Evolutionary conservation across 1,140 invertebrate genomes (phyloP).

Genomic region (Neodiprion virginianus): DNA sequence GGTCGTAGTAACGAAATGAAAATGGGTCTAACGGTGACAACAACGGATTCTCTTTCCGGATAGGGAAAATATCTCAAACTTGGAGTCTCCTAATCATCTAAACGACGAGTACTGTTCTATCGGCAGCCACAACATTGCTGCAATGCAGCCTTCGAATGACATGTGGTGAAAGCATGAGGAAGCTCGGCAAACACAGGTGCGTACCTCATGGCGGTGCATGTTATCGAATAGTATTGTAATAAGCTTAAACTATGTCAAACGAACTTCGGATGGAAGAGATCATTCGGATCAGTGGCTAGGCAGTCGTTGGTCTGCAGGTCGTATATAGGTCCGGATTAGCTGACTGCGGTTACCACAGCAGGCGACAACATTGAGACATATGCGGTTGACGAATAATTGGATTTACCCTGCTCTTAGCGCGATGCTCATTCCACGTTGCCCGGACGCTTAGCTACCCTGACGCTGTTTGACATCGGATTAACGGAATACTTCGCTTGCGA

Average conservation of each 20-base stretch:
- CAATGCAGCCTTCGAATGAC: too few species aligned
- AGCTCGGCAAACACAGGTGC: too few species aligned
- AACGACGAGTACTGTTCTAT: too few species aligned
- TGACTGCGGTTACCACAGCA: neutral
- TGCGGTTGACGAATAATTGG: neutral
- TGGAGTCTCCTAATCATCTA: too few species aligned
- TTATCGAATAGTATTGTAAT: neutral
- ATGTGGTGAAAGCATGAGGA: too few species aligned
- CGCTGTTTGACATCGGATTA: constrained; percentile 4
- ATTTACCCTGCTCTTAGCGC: neutral
- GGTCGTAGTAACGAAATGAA: neutral
- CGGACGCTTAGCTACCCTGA: neutral
- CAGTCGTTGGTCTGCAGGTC: neutral
- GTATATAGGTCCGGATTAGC: neutral
- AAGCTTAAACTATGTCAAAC: neutral
- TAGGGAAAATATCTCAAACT: too few species aligned
- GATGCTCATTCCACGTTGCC: neutral
- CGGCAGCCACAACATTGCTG: too few species aligned
- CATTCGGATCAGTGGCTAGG: neutral
- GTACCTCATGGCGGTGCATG: neutral
- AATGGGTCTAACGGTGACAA: neutral
- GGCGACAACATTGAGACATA: constrained; percentile 7
- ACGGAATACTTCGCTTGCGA: neutral
- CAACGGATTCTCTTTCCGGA: too few species aligned
- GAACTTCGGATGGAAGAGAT: neutral